Evolutionary conservation across 92 coral and sea anemone species (phyloP).

Genomic region (Metridium senile): DNA sequence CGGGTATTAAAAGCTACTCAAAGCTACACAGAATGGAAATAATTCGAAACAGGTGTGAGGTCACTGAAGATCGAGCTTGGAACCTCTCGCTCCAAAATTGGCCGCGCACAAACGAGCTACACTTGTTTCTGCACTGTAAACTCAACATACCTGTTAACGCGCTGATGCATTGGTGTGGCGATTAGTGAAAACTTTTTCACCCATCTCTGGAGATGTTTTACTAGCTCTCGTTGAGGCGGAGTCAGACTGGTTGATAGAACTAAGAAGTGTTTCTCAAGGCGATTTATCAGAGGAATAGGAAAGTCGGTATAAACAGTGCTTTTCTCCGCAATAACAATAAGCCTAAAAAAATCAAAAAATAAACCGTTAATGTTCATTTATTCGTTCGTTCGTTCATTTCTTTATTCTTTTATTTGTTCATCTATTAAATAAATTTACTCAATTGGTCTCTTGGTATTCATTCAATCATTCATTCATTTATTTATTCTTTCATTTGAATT

Average conservation of each 20-base stretch:
- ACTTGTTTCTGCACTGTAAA: too few species aligned
- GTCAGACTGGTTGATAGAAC: conserved; percentile 72
- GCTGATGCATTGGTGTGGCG: conserved; percentile 34
- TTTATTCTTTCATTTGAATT: background rate
- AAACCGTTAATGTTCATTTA: background rate
- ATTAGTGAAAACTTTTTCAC: conserved; percentile 53
- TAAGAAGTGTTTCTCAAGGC: conserved; percentile 82
- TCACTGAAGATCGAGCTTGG: too few species aligned
- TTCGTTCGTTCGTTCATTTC: background rate
- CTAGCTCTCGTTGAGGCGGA: conserved; percentile 44
- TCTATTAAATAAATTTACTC: background rate
- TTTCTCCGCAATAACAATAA: conserved; percentile 88
- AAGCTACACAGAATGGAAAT: too few species aligned
- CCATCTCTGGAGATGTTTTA: conserved; percentile 57
- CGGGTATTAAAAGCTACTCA: too few species aligned
- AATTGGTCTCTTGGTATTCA: background rate
- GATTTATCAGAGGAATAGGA: conserved; percentile 82
- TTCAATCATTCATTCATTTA: background rate
- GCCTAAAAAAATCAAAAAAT: conserved; percentile 21
- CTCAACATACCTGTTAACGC: conserved; percentile 22
- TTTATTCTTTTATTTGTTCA: background rate
- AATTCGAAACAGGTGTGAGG: too few species aligned
- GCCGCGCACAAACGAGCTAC: too few species aligned
- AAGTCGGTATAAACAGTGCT: conserved; percentile 73
- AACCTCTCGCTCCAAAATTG: too few species aligned